Base-by-base conservation (phyloP, 1,140 invertebrate genomes). In the Neuroterus valhalla region DNA sequence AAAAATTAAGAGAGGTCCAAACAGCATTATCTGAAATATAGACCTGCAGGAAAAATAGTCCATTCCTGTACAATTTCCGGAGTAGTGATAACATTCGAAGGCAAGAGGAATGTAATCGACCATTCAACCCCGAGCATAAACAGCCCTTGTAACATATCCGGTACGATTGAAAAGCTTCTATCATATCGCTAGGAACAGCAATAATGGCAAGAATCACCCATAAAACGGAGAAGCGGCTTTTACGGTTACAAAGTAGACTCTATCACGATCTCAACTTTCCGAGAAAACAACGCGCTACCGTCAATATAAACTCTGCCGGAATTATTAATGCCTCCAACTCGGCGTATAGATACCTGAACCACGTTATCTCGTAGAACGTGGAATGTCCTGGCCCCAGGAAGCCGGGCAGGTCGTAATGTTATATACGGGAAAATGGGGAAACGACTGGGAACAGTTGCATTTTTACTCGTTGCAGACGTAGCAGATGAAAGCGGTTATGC, bases 401-500 rank as follows among this genome's bases (percentile, higher is more conserved):
- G 19, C 2, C 23, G 23, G n/a, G 55, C 12, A 62, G 23, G 46
- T 48, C 46, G 46, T 48, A 19, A 48, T 48, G 46, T n/a, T n/a
- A 48, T 48, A 48, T 48, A 19, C 4, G 17, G 17, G 46, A 8
- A 48, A 48, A 48, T 48, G 46, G 46, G 23, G 31, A 62, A 62
- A 14, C 12, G 52, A 62, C 21, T 31, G 52, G 3, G 52, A 62
- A 62, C 6, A 62, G 52, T 62, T 62, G 26, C 55, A n/a, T 31
- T 62, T 62, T 26, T 31, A 14, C 26, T 15, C 26, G 3, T 6
- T 62, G 55, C 55, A 62, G n/a, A 31, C 23, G 26, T 14, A 62
- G 55, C 52, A 55, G 52, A 55, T 55, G 52, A 55, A 62, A 62
- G 46, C 23, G 55, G 55, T 62, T 62, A 62, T 62, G 23, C 26